These are phyloP conservation scores for Enteromius paludinosus DNA, from an alignment of 2,797 vertebrate species.

Conservation along the genomic window DNA sequence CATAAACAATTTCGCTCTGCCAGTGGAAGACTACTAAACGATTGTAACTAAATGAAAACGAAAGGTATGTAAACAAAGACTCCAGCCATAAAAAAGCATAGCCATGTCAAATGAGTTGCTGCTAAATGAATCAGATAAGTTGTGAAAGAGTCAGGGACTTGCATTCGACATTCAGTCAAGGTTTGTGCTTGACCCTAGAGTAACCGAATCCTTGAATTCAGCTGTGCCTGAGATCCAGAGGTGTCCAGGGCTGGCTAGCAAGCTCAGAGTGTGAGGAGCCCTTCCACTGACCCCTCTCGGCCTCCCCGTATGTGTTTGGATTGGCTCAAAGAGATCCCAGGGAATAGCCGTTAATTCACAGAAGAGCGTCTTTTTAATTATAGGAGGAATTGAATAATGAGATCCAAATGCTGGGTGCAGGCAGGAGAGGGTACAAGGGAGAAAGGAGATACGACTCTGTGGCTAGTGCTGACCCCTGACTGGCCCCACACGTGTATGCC, in stretches of 20 bases:
- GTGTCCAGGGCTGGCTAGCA: slow-evolving; percentile 57
- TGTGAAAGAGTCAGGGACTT: slow-evolving; percentile 46
- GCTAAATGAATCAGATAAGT: slow-evolving; percentile 64
- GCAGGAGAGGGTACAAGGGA: slow-evolving; percentile 44
- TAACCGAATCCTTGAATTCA: slow-evolving; percentile 50
- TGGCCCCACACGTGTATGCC: slow-evolving; percentile 67
- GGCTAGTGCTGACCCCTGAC: slow-evolving; percentile 73
- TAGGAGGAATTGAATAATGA: slow-evolving; percentile 70
- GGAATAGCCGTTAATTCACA: slow-evolving; percentile 68
- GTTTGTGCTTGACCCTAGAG: slow-evolving; percentile 55
- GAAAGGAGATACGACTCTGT: slow-evolving; percentile 68
- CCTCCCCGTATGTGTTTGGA: slow-evolving; percentile 49
- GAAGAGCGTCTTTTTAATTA: slow-evolving; percentile 75
- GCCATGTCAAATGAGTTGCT: slow-evolving; percentile 60
- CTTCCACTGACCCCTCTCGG: slow-evolving; percentile 41
- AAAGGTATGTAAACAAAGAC: slow-evolving; percentile 54
- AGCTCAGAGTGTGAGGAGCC: slow-evolving; percentile 56
- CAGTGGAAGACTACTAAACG: neutral
- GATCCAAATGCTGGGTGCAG: slow-evolving; percentile 72
- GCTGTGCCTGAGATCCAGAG: slow-evolving; percentile 58
- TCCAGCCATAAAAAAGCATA: slow-evolving; percentile 56
- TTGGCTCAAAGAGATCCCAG: slow-evolving; percentile 62
- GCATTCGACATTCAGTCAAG: slow-evolving; percentile 63
- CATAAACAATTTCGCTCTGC: slow-evolving; percentile 19
- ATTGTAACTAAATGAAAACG: slow-evolving; percentile 3